Evolutionary conservation across 2,888 invertebrate genomes (phyloP), one percentile per base, ranked within the genome.

Genomic region (Pandemis cinnamomeana): DNA sequence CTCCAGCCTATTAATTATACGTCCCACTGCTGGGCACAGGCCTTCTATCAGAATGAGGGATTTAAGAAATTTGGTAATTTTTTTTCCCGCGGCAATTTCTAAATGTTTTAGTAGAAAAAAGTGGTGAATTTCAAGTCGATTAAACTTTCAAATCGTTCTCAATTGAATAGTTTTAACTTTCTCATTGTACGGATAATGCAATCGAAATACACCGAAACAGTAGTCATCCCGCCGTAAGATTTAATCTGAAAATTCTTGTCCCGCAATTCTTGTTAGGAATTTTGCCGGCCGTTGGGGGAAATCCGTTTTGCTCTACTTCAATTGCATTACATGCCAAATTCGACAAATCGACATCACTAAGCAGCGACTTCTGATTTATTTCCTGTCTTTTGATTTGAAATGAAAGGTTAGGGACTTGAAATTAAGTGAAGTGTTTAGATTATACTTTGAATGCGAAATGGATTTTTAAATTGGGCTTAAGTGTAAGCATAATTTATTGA

Each of bases 181-280:
- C 15, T 61, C 13, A 58, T 15, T 58, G 41, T 58, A 48, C 15
- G 1, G 42, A 36, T 68, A 72, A 68, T 63, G n/a, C 46, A 68
- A 72, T 72, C 8, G 46, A 63, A 68, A 20, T 46, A 53, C 46
- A 67, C n/a, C 41, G 62, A 55, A 63, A 53, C 63, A 74, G 67
- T 71, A 67, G 61, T 64, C 66, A 55, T 71, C 44, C 51, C 76
- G 63, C 72, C 70, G 71, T 77, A 77, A 80, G 77, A 82, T 82
- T 81, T 82, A 82, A 84, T 81, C 78, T 80, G 64, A 75, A 75
- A 82, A 82, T 82, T 81, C 78, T 79, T 80, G 78, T 55, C 58
- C 67, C 41, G 58, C 72, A 55, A 15, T 48, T 64, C 48, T 66
- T 51, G 69, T 41, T 20, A 27, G 66, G 53, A 70, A 71, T 71